Conservation (phyloP, 2,888 invertebrate species). For the Auanema freiburgensis region DNA sequence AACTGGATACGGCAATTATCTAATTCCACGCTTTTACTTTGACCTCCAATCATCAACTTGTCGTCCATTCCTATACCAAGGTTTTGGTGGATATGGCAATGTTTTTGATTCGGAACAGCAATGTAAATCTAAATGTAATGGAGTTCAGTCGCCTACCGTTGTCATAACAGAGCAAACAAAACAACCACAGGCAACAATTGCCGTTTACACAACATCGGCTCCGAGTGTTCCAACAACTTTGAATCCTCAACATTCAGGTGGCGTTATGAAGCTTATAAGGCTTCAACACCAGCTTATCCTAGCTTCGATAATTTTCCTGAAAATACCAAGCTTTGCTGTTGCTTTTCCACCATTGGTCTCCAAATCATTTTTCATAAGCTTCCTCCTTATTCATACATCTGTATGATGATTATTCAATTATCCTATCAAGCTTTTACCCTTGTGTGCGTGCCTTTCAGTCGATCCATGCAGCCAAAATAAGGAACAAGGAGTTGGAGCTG, state of each 20-base stretch:
- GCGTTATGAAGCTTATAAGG: not conserved
- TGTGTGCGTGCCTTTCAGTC: conserved; percentile 48
- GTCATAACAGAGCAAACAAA: not conserved
- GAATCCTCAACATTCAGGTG: conserved; percentile 12
- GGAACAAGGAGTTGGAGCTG: conserved; percentile 59
- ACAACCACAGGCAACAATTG: not conserved
- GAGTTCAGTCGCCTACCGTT: not conserved
- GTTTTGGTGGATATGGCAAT: conserved; percentile 50
- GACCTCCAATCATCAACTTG: conserved; percentile 47
- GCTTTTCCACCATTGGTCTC: conserved; percentile 6
- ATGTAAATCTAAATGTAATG: conserved; percentile 29
- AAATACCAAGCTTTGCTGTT: not conserved
- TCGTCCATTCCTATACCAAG: conserved; percentile 51
- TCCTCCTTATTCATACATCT: not conserved
- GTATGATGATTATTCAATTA: conserved; percentile 9
- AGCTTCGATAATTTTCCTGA: not conserved
- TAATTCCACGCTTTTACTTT: conserved; percentile 51
- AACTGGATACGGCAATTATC: conserved; percentile 47
- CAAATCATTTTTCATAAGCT: not conserved
- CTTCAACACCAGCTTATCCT: not conserved
- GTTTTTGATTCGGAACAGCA: conserved; percentile 53
- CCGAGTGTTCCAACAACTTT: conserved; percentile 2
- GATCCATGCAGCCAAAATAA: conserved; percentile 58
- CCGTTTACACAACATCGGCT: conserved; percentile 11
- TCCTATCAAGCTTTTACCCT: conserved; percentile 10